phyloP scores from a whole-genome alignment of 2,888 invertebrate genomes.

The Automeris io region DNA sequence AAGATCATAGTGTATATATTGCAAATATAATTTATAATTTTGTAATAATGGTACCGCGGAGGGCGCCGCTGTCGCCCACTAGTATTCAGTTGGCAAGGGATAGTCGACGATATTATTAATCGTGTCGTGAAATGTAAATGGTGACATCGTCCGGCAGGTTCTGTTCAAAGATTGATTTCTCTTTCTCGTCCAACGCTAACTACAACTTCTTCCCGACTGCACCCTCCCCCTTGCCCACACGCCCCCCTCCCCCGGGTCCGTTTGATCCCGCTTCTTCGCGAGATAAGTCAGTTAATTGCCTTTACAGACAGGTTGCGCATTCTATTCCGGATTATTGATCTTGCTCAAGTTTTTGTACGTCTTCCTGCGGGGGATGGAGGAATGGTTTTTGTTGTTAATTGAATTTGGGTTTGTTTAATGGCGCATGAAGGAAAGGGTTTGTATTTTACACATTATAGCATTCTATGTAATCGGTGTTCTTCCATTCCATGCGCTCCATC shows the following conservation, averaged over 20 bases:
- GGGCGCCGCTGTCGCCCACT: too few species aligned
- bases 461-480: too few species aligned
- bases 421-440: conserved; percentile 9
- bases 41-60: not conserved
- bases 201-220: conserved; percentile 32
- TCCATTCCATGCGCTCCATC: too few species aligned
- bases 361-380: conserved; percentile 51
- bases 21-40: not conserved
- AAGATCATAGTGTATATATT: too few species aligned
- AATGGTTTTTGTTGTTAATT: conserved; percentile 56
- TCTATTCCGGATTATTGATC: conserved; percentile 58
- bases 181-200: conserved; percentile 47
- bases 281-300: conserved; percentile 71
- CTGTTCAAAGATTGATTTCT: conserved; percentile 66
- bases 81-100: too few species aligned
- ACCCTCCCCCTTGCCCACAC: conserved; percentile 12
- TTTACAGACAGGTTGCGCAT: conserved; percentile 61
- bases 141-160: conserved; percentile 35
- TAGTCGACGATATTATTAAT: conserved; percentile 9
- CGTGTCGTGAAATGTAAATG: conserved; percentile 33
- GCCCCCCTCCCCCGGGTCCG: conserved; percentile 17
- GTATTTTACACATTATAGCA: too few species aligned
- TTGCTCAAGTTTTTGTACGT: conserved; percentile 59
- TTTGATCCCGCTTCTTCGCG: conserved; percentile 62
- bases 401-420: conserved; percentile 20